Evolutionary conservation across 2,797 vertebrate genomes (phyloP), one percentile per base, ranked within the genome.

Genomic region (Potorous gilbertii): DNA sequence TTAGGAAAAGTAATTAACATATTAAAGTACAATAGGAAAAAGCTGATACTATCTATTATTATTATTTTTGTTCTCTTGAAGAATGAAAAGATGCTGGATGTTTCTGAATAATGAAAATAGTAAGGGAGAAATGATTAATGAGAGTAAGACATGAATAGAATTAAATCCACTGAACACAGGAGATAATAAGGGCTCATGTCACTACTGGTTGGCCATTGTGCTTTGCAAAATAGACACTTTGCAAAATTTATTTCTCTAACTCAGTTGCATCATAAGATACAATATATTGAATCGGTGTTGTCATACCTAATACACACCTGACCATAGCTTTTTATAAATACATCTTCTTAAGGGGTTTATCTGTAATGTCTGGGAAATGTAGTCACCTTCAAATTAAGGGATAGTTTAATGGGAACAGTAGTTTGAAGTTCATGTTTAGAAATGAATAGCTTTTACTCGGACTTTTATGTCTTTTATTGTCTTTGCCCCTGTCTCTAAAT

Each of bases 51-150:
- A 81, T 40, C 40, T 9, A 81, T 46, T 46, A 46, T 81, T 46
- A 74, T 66, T 29, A 40, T 52, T 52, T 0, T 52, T 66, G 0
- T 40, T 91, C 29, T 24, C 54, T 46, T 1, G 62, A 11, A 4
- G 90, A 97, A 91, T 29, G 46, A 90, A 94, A 13, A 55, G 0
- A 94, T 66, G 4, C 31, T 57, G 93, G 27, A 1, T 91, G 52
- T 94, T 97, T 92, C 54, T 91, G 94, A 95, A 90, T 74, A 95
- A 91, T 87, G 96, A 96, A 94, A 96, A 96, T 74, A 95, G 24
- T 28, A 16, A 92, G n/a, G 14, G 31, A 74, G 93, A 55, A 62
- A 89, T 56, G 66, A 89, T 92, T 96, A 95, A 66, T 0, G 40
- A 55, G 94, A 97, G 54, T 95, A 96, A 96, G 92, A 6, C 28